These are phyloP conservation scores for Tor tambroides DNA, from an alignment of 2,113 vertebrate species.

Conservation along the genomic window DNA sequence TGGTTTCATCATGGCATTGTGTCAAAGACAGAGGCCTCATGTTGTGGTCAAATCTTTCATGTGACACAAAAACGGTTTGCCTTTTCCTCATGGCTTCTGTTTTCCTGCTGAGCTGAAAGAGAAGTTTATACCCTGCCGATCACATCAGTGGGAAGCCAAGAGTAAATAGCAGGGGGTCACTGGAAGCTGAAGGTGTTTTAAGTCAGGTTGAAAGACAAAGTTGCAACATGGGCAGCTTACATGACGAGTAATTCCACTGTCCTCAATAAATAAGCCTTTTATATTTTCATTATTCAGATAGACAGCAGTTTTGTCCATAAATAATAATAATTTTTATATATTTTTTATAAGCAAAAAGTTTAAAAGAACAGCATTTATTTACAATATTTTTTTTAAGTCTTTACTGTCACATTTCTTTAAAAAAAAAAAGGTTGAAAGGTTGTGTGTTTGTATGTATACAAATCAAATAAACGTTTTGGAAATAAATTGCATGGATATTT, in stretches of 20 bases:
- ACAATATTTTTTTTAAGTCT: too few species aligned
- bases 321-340: too few species aligned
- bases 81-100: slow-evolving; percentile 13
- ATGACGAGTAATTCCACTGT: not conserved
- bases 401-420: too few species aligned
- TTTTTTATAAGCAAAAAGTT: too few species aligned
- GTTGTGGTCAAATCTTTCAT: slow-evolving; percentile 10
- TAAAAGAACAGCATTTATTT: too few species aligned
- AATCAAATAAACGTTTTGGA: not conserved
- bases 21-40: not conserved
- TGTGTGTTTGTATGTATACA: not conserved
- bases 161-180: slow-evolving; percentile 29
- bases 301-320: not conserved
- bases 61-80: not conserved
- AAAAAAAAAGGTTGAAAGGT: too few species aligned
- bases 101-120: slow-evolving; percentile 36
- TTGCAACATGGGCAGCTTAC: not conserved
- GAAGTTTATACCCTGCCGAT: not conserved
- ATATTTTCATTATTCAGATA: not conserved
- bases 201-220: slow-evolving; percentile 25
- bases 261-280: not conserved
- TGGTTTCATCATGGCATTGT: slow-evolving; percentile 23
- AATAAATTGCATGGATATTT: not conserved
- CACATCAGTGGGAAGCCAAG: slow-evolving; percentile 17
- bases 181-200: slow-evolving; percentile 25